These are phyloP conservation scores for Drosophila paramelanica DNA, from an alignment of 2,888 invertebrate species.

Conservation along the genomic window DNA sequence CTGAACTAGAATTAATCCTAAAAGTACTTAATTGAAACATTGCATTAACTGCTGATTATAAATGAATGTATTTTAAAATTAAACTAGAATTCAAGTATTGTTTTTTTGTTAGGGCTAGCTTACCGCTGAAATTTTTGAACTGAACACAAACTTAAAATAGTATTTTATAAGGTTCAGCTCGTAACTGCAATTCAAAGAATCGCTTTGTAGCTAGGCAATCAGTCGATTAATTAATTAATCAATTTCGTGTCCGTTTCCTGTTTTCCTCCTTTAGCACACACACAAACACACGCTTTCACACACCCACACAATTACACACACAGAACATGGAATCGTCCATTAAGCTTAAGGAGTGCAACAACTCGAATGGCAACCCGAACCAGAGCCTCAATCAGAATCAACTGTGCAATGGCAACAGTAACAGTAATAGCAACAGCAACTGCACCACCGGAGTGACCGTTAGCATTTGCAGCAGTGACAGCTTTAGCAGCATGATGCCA, in stretches of 20 bases:
- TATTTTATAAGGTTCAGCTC: neutral
- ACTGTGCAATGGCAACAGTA: conserved; percentile 54
- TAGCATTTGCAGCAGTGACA: conserved; percentile 82
- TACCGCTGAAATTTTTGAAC: no score
- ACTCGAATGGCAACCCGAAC: conserved; percentile 54
- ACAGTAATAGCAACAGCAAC: conserved; percentile 65
- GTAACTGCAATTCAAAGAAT: neutral
- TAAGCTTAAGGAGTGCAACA: conserved; percentile 73
- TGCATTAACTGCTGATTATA: no score
- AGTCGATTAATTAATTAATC: conserved; percentile 10
- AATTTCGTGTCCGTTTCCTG: neutral
- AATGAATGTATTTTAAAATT: no score
- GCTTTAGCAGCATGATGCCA: conserved; percentile 82
- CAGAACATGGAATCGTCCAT: conserved; percentile 77
- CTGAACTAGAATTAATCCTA: no score
- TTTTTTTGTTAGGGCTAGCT: no score
- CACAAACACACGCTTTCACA: conserved; percentile 4
- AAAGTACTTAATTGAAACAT: no score
- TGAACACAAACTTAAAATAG: neutral
- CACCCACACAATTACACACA: conserved; percentile 13
- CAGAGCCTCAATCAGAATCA: conserved; percentile 32
- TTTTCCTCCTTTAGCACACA: conserved; percentile 22
- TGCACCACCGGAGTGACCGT: conserved; percentile 64
- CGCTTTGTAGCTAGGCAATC: neutral
- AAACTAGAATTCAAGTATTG: no score